phyloP scores from a whole-genome alignment of 2,797 vertebrate genomes.

The Limosa lapponica region DNA sequence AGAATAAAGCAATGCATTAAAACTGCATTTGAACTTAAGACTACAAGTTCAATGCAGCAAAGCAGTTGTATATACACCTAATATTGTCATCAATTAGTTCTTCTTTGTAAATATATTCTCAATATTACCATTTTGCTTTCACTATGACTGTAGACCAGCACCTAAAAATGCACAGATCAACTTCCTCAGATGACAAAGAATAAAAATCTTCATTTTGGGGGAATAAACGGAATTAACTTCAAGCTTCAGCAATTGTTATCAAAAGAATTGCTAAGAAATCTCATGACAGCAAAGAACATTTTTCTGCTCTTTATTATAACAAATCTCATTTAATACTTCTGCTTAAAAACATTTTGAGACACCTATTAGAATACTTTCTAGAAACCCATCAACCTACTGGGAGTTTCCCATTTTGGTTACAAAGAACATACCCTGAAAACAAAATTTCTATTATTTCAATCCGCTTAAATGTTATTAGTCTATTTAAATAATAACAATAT shows the following conservation, averaged over 20 bases:
- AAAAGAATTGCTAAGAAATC: neutral
- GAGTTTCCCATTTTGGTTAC: slow-evolving; percentile 34
- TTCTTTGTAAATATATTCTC: neutral
- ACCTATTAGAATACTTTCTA: slow-evolving; percentile 22
- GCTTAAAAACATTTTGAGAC: slow-evolving; percentile 41
- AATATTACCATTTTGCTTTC: neutral
- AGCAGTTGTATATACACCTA: neutral
- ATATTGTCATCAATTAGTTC: neutral
- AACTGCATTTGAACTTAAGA: neutral
- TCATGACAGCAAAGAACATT: neutral
- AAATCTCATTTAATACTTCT: neutral
- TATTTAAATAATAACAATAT: neutral
- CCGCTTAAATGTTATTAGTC: neutral
- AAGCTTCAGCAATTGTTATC: neutral
- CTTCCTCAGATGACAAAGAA: neutral
- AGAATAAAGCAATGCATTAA: neutral
- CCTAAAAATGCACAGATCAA: neutral
- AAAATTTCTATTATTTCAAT: neutral
- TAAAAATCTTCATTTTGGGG: neutral
- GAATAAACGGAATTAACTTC: neutral
- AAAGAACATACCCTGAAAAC: neutral
- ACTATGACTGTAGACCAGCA: neutral
- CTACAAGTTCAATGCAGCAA: neutral
- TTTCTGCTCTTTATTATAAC: slow-evolving; percentile 22
- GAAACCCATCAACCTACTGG: slow-evolving; percentile 40